Percentiles rank a stretch among this genome's conserved stretches.
Evolutionary conservation across 1,140 invertebrate species (phyloP).

Genomic region (Pseudomyrmex flavicornis): DNA sequence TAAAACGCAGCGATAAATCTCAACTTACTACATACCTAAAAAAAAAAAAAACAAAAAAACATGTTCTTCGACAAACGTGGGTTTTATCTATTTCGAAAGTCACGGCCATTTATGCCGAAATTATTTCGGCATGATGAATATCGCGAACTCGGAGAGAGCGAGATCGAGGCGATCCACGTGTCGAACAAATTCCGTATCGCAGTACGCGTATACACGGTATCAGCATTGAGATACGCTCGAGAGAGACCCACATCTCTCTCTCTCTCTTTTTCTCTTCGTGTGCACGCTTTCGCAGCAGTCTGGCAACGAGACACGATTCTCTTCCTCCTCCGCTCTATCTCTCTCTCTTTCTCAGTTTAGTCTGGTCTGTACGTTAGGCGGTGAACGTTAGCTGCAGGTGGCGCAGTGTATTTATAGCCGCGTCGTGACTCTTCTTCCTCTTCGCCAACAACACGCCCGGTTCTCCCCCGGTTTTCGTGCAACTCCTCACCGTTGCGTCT

Average conservation of each 20-base stretch:
- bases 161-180: conserved; percentile 5
- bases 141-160: neutral
- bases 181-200: conserved; percentile 11
- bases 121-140: neutral
- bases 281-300: conserved; percentile 50
- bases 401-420: conserved; percentile 84
- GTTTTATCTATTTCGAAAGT: neutral
- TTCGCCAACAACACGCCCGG: conserved; percentile 76
- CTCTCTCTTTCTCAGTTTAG: conserved; percentile 67
- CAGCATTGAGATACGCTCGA: conserved; percentile 36
- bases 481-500: conserved; percentile 62
- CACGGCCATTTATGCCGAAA: neutral
- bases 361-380: conserved; percentile 70
- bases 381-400: conserved; percentile 84
- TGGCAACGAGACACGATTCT: conserved; percentile 53
- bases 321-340: conserved; percentile 20
- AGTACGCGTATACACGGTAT: too few relatives aligned
- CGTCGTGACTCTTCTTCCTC: conserved; percentile 84
- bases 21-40: neutral
- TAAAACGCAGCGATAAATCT: conserved; percentile 1
- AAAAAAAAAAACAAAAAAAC: neutral
- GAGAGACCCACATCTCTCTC: neutral
- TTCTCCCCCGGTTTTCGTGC: conserved; percentile 48
- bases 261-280: neutral
- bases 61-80: too few relatives aligned